A percentile compares a stretch with the other conserved stretches of the same genome.
These are phyloP conservation scores for Cyphomyrmex costatus DNA, from an alignment of 1,140 invertebrate genomes.

Conservation along the genomic window DNA sequence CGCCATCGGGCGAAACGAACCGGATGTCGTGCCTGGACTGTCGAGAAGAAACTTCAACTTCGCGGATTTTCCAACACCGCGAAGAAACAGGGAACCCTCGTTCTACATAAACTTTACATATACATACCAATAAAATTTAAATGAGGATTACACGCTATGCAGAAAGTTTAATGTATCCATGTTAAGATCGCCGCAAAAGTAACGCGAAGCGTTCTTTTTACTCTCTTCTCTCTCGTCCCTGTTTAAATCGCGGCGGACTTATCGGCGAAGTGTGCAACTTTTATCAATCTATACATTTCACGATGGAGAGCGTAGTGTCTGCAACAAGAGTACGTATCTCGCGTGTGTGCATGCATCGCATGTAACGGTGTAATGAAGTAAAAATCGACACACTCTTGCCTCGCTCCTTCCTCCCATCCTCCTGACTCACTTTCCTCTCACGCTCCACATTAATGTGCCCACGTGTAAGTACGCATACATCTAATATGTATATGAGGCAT, in stretches of 20 bases:
- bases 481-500: slow-evolving; percentile 63
- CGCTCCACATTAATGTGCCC: slow-evolving; percentile 59
- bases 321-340: not conserved
- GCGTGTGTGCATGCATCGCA: not conserved
- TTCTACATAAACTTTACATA: not conserved
- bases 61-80: slow-evolving; percentile 32
- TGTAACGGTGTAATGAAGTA: slow-evolving; percentile 43
- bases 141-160: not conserved
- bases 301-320: not conserved
- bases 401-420: not conserved
- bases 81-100: not conserved
- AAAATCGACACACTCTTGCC: slow-evolving; percentile 44
- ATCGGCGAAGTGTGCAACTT: slow-evolving; percentile 42
- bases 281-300: slow-evolving; percentile 55
- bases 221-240: not conserved
- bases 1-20: slow-evolving; percentile 22
- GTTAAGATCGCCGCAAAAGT: not conserved
- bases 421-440: slow-evolving; percentile 22
- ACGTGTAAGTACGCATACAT: slow-evolving; percentile 52
- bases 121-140: slow-evolving; percentile 18
- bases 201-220: not conserved
- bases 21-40: slow-evolving; percentile 37
- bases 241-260: slow-evolving; percentile 31
- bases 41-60: slow-evolving; percentile 43
- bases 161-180: not conserved